phyloP scores from a whole-genome alignment of 37 sponge, comb jelly and placozoan genomes.

The Halichondria panicea region DNA sequence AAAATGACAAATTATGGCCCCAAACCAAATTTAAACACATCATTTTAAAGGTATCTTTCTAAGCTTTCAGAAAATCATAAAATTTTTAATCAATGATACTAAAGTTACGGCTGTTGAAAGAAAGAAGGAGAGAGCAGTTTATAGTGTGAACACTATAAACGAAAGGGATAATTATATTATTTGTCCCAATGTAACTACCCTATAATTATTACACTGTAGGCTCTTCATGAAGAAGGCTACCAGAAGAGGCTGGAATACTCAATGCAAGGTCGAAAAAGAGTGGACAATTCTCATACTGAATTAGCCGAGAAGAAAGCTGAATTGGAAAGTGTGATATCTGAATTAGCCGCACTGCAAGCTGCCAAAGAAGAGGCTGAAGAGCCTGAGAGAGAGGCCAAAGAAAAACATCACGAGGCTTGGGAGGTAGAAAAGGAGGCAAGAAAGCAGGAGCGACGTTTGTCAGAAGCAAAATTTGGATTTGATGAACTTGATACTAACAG shows the following conservation, averaged over 20 bases:
- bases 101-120: too few species aligned
- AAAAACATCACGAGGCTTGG: conserved; percentile 58
- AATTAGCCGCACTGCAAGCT: conserved; percentile 33
- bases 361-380: conserved; percentile 81
- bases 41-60: too few species aligned
- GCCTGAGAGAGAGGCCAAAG: conserved; percentile 77
- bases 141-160: too few species aligned
- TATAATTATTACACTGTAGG: too few species aligned
- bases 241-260: conserved; percentile 63
- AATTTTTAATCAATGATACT: too few species aligned
- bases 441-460: conserved; percentile 33
- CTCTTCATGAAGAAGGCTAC: conserved; percentile 56
- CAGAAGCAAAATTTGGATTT: conserved; percentile 48
- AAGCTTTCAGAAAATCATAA: too few species aligned
- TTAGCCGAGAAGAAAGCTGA: conserved; percentile 48
- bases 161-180: too few species aligned
- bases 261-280: conserved; percentile 38
- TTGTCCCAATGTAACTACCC: too few species aligned
- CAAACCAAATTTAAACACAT: too few species aligned
- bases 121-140: too few species aligned
- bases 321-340: conserved; percentile 40
- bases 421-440: conserved; percentile 44
- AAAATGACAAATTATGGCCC: too few species aligned
- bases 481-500: conserved; percentile 55
- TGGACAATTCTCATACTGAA: conserved; percentile 24